Evolutionary conservation across 2,888 invertebrate genomes (phyloP).

Genomic region (Ellobium chinense): DNA sequence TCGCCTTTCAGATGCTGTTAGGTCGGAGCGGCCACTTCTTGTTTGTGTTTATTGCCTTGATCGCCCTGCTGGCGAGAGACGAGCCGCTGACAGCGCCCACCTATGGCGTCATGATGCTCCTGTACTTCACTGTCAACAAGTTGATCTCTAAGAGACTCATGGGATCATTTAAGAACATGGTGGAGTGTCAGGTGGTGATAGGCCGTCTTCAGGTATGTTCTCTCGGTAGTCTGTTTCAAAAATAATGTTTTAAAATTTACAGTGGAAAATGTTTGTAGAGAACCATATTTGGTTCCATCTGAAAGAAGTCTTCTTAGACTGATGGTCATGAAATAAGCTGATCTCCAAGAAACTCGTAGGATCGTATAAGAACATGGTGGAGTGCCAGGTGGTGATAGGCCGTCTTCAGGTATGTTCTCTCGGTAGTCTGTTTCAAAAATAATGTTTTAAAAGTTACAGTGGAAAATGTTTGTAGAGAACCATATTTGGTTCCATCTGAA

Average conservation of each 20-base stretch:
- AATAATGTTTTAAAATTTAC: no score
- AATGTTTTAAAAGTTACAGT: no score
- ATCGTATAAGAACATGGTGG: not conserved
- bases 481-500: no score
- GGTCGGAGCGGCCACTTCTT: not conserved
- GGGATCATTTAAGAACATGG: not conserved
- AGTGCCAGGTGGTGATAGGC: not conserved
- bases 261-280: no score
- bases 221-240: no score
- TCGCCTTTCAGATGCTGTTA: not conserved
- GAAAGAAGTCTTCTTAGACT: no score
- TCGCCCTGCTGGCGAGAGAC: not conserved
- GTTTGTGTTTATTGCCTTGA: not conserved
- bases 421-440: no score
- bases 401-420: constrained; percentile 7
- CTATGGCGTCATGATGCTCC: not conserved
- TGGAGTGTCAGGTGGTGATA: not conserved
- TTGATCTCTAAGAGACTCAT: not conserved
- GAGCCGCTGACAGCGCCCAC: constrained; percentile 5
- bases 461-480: no score
- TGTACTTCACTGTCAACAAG: constrained; percentile 13
- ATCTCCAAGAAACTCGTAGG: not conserved
- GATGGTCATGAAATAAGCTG: no score
- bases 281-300: no score
- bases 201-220: not conserved